Conservation (phyloP, 2,113 vertebrate species). For the Leucopsar rothschildi region DNA sequence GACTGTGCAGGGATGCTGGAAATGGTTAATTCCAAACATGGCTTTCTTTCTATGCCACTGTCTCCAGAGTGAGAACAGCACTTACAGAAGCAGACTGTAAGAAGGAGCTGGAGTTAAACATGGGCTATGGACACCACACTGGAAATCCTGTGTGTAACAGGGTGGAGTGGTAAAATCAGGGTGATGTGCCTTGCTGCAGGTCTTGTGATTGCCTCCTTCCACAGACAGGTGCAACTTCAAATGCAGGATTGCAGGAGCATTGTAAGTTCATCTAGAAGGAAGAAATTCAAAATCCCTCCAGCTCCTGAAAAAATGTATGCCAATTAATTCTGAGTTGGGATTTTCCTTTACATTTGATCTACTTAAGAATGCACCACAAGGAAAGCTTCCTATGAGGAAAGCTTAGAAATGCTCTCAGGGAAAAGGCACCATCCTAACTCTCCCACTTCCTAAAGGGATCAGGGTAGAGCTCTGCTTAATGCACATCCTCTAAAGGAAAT, state of each 20-base stretch:
- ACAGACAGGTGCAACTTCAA: neutral
- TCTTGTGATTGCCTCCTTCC: neutral
- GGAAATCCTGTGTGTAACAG: neutral
- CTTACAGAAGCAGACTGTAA: neutral
- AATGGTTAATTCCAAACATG: neutral
- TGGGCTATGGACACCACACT: no score
- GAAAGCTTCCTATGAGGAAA: conserved; percentile 59
- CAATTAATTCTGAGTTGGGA: conserved; percentile 62
- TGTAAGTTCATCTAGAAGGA: conserved; percentile 5
- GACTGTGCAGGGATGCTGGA: neutral
- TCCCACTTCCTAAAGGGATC: conserved; percentile 23
- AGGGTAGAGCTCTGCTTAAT: neutral
- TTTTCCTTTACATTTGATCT: conserved; percentile 64
- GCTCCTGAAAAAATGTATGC: conserved; percentile 42
- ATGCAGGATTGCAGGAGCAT: neutral
- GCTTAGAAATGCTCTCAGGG: conserved; percentile 46
- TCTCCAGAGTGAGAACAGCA: neutral
- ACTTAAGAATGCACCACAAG: conserved; percentile 42
- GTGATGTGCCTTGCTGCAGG: neutral
- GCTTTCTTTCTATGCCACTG: neutral
- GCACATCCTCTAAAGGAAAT: neutral
- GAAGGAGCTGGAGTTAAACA: neutral
- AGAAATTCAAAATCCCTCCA: conserved; percentile 34
- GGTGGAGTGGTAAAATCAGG: neutral
- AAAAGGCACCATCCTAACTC: neutral